phyloP scores from a whole-genome alignment of 2,113 vertebrate genomes.

The Amphilophus citrinellus region DNA sequence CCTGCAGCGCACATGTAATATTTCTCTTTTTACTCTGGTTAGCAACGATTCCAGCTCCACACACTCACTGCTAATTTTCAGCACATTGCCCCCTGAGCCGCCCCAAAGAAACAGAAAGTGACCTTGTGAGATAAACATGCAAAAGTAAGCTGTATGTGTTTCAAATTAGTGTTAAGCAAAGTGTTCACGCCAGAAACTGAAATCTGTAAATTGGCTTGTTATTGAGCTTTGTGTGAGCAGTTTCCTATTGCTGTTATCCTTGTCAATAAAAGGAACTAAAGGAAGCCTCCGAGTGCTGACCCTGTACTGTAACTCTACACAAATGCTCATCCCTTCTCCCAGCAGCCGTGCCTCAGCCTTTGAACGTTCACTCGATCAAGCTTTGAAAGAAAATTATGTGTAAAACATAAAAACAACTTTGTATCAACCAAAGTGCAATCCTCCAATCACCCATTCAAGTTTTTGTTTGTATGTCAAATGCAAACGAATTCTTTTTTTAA shows the following conservation, averaged over 20 bases:
- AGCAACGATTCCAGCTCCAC: neutral
- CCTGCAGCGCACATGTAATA: neutral
- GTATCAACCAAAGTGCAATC: neutral
- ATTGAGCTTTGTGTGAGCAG: constrained; percentile 9
- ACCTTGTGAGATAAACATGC: constrained; percentile 34
- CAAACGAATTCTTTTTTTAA: neutral
- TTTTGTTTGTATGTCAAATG: neutral
- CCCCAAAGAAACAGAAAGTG: constrained; percentile 31
- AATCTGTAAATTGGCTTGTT: constrained; percentile 12
- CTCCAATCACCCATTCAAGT: neutral
- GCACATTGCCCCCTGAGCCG: neutral
- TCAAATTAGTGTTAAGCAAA: constrained; percentile 34
- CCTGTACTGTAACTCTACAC: constrained; percentile 15
- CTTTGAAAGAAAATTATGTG: neutral
- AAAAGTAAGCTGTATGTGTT: constrained; percentile 31
- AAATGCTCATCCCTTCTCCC: neutral
- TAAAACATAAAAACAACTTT: neutral
- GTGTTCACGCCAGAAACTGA: constrained; percentile 24
- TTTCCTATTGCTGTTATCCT: neutral
- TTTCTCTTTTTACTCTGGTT: neutral
- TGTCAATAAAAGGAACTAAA: neutral
- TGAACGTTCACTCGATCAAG: neutral
- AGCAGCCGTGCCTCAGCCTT: neutral
- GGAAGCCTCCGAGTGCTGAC: constrained; percentile 9
- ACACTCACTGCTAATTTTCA: constrained; percentile 20